A percentile compares a stretch with the other conserved stretches of the same genome.
Evolutionary conservation across 2,888 invertebrate genomes (phyloP).

Genomic region (Coronaproctus castanopsis): DNA sequence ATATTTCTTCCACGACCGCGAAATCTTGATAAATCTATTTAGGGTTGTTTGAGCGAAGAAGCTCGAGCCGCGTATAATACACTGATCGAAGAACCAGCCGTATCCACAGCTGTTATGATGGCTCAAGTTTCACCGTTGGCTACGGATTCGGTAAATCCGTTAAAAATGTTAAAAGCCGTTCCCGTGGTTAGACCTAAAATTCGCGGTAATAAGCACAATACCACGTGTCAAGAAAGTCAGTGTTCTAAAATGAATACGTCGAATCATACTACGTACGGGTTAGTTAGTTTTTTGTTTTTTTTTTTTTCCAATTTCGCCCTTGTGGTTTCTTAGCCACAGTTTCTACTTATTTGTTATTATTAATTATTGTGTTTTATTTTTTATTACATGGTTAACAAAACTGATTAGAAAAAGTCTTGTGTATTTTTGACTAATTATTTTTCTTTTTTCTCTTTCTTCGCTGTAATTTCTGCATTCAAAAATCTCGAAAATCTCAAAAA

Average conservation of each 20-base stretch:
- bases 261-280: neutral
- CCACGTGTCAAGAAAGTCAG: neutral
- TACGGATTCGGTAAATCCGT: constrained; percentile 31
- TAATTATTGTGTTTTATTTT: too few relatives aligned
- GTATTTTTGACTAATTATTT: too few relatives aligned
- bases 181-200: constrained; percentile 35
- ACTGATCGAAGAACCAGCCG: constrained; percentile 53
- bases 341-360: too few relatives aligned
- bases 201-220: constrained; percentile 29
- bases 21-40: constrained; percentile 23
- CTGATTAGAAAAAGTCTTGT: too few relatives aligned
- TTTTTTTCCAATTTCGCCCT: neutral
- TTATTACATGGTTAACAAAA: too few relatives aligned
- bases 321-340: too few relatives aligned
- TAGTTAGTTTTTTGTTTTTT: neutral
- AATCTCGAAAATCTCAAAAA: too few relatives aligned
- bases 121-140: constrained; percentile 16
- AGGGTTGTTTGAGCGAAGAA: constrained; percentile 69
- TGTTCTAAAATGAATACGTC: neutral
- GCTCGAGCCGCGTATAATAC: constrained; percentile 83
- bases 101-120: constrained; percentile 12
- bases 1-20: neutral
- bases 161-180: constrained; percentile 40
- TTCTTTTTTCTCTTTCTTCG: too few relatives aligned
- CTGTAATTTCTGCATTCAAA: too few relatives aligned